phyloP scores from a whole-genome alignment of 2,113 vertebrate species.

The Oreochromis niloticus region DNA sequence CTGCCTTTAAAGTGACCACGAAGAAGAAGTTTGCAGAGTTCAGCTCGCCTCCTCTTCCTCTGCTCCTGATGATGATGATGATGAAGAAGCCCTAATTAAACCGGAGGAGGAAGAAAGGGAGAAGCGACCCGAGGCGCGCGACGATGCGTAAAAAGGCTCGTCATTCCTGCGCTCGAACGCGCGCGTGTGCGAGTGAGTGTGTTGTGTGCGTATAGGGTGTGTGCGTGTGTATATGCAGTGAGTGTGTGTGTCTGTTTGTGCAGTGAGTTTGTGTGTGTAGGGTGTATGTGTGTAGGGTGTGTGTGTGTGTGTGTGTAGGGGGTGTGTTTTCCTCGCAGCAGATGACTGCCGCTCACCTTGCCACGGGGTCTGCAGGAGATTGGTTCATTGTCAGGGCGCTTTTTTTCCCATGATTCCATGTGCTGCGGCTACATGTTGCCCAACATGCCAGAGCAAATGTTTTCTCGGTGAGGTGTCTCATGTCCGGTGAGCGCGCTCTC shows the following conservation, averaged over 20 bases:
- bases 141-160: conserved; percentile 84
- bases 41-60: conserved; percentile 14
- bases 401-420: conserved; percentile 98
- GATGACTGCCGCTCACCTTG: conserved; percentile 99
- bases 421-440: conserved; percentile 97
- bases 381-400: conserved; percentile 95
- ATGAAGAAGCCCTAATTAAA: conserved; percentile 81
- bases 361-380: conserved; percentile 97
- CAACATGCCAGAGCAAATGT: conserved; percentile 98
- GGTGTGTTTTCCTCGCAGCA: conserved; percentile 68
- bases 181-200: not conserved
- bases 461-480: conserved; percentile 98
- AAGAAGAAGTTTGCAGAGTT: conserved; percentile 22
- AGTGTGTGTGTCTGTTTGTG: not conserved
- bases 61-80: conserved; percentile 20
- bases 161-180: conserved; percentile 53
- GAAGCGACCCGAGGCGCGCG: conserved; percentile 78
- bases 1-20: conserved; percentile 61
- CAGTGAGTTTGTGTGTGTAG: not conserved
- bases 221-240: not conserved
- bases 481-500: conserved; percentile 90
- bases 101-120: not conserved
- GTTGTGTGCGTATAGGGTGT: not conserved
- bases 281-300: not conserved
- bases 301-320: not conserved